Percentiles rank a stretch among this genome's conserved stretches.
Evolutionary conservation across 92 coral and sea anemone genomes (phyloP).

Genomic region (Porites divaricata): DNA sequence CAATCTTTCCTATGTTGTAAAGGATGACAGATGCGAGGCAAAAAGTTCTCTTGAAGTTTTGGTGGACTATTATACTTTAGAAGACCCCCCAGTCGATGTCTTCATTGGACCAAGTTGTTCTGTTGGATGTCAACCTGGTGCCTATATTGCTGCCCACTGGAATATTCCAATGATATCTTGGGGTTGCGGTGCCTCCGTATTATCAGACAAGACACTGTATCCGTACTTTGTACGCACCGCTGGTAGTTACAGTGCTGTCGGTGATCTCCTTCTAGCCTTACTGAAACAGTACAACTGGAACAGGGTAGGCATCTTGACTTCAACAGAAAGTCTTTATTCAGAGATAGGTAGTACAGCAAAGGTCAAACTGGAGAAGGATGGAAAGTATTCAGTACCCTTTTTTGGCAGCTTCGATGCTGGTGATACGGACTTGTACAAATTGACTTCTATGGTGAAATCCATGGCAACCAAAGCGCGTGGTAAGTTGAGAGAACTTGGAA

Average conservation of each 20-base stretch:
- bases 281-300: slow-evolving; percentile 60
- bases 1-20: slow-evolving; percentile 52
- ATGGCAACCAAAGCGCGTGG: slow-evolving; percentile 62
- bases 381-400: slow-evolving; percentile 50
- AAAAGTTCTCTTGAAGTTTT: slow-evolving; percentile 51
- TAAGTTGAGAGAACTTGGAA: slow-evolving; percentile 28
- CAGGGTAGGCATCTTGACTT: slow-evolving; percentile 59
- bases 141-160: slow-evolving; percentile 75
- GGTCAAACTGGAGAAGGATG: slow-evolving; percentile 49
- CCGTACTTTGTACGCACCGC: slow-evolving; percentile 80
- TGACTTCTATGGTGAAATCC: slow-evolving; percentile 65
- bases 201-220: slow-evolving; percentile 66
- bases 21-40: slow-evolving; percentile 59
- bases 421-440: slow-evolving; percentile 30
- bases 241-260: slow-evolving; percentile 58
- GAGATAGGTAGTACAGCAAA: slow-evolving; percentile 49
- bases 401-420: slow-evolving; percentile 72
- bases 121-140: slow-evolving; percentile 68
- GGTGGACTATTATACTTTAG: slow-evolving; percentile 53
- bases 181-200: slow-evolving; percentile 72
- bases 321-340: slow-evolving; percentile 61
- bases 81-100: slow-evolving; percentile 68
- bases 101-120: slow-evolving; percentile 89
- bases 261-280: slow-evolving; percentile 43
- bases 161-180: slow-evolving; percentile 77